These are phyloP conservation scores for Pelodiscus sinensis DNA, from an alignment of 2,113 vertebrate species.

Conservation along the genomic window DNA sequence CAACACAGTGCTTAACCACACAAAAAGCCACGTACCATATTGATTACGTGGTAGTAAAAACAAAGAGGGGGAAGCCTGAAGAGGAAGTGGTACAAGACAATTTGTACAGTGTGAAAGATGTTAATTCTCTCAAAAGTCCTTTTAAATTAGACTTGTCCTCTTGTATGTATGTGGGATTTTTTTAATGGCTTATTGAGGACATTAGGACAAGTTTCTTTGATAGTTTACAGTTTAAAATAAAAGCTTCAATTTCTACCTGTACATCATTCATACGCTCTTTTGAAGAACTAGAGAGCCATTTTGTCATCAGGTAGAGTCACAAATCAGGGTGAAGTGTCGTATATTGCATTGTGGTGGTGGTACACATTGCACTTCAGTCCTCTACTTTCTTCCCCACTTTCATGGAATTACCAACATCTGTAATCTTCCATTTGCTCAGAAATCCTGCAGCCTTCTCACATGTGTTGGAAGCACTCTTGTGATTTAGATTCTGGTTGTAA, in stretches of 20 bases:
- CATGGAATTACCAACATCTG: not conserved
- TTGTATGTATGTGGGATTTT: not conserved
- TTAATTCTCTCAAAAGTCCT: not conserved
- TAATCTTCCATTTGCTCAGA: not conserved
- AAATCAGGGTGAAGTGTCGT: not conserved
- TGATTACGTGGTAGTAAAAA: not conserved
- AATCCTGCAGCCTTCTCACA: not conserved
- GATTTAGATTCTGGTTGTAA: not conserved
- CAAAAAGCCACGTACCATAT: not conserved
- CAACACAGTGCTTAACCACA: not conserved
- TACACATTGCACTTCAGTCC: not conserved
- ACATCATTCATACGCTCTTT: not conserved
- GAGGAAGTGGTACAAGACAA: not conserved
- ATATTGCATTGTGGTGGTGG: not conserved
- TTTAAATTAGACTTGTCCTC: not conserved
- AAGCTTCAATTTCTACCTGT: not conserved
- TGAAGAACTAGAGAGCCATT: not conserved
- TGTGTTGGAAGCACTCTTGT: not conserved
- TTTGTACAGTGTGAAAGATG: not conserved
- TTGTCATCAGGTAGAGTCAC: not conserved
- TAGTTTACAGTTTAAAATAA: not conserved
- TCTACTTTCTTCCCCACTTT: not conserved
- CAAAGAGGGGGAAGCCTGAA: not conserved
- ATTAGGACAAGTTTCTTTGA: not conserved
- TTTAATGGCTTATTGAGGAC: not conserved